phyloP scores from a whole-genome alignment of 2,113 vertebrate genomes.

The Pseudorectes ferrugineus region DNA sequence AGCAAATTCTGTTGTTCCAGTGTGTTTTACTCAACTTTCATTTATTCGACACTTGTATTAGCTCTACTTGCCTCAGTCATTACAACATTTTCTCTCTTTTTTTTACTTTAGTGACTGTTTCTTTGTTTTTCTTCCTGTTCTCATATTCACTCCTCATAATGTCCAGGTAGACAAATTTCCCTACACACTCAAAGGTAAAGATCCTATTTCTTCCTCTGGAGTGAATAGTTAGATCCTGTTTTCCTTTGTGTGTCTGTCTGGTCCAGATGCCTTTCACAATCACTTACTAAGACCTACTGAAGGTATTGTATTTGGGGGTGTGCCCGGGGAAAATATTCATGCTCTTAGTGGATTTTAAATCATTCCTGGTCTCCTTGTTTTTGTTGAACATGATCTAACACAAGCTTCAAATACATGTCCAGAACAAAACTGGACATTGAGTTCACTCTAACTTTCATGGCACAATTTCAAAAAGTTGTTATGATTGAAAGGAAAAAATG shows the following conservation, averaged over 20 bases:
- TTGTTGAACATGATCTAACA: conserved; percentile 14
- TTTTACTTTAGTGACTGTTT: background rate
- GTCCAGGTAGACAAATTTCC: background rate
- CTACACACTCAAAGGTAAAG: background rate
- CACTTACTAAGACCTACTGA: background rate
- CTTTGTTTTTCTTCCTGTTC: background rate
- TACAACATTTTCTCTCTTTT: background rate
- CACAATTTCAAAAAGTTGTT: conserved; percentile 13
- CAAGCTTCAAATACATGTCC: background rate
- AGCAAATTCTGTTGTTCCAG: background rate
- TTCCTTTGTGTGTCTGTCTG: background rate
- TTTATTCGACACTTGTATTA: background rate
- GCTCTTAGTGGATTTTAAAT: background rate
- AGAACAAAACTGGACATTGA: conserved; percentile 21
- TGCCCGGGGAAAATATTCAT: background rate
- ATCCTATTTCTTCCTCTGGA: background rate
- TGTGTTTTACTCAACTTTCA: background rate
- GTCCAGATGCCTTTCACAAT: background rate
- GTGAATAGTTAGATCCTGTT: background rate
- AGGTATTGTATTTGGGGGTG: background rate
- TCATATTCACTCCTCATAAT: background rate
- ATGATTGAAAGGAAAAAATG: background rate
- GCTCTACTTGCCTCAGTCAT: background rate
- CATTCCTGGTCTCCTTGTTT: background rate
- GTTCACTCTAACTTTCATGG: background rate